Evolutionary conservation across 2,797 vertebrate genomes (phyloP), one percentile per base, ranked within the genome.

Genomic region (Yasuhikotakia modesta): DNA sequence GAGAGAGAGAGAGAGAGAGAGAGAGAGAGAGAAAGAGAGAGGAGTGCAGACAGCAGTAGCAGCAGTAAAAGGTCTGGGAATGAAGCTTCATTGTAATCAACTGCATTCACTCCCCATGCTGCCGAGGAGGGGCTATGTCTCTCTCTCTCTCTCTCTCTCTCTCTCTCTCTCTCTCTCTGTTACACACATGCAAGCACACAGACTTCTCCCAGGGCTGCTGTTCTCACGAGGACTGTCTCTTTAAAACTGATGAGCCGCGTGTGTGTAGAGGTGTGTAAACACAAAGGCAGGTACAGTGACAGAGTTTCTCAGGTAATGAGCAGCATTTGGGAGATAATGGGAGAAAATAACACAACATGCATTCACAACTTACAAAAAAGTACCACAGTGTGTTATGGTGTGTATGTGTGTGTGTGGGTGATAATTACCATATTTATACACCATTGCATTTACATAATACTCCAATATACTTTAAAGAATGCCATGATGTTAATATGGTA

Each of bases 21-120:
- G 32, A 30, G 68, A 76, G 43, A 78, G 70, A 60, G 65, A 53
- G 70, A 67, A 70, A 64, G 61, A 16, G 35, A 14, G 55, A 0
- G 39, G 35, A 57, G 61, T 52, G 74, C 19, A 65, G 27, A 68
- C 72, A 65, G 75, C 74, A 73, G 79, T 82, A 66, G 80, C 76
- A 70, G 74, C 78, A 73, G 77, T 79, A 84, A 78, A 84, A 79
- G 69, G 83, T 85, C 79, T 77, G 65, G 74, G 82, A 79, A 83
- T 79, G 76, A 75, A 85, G 83, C 68, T 73, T 82, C 80, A 79
- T 74, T 84, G 85, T 87, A 84, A 87, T 87, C 84, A 87, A 85
- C 83, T 79, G 76, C 81, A 79, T 81, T 80, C 77, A 78, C 79
- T 79, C 74, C 70, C 78, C 32, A 45, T 80, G 79, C 65, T 70